A percentile compares a stretch with the other conserved stretches of the same genome.
phyloP scores from a whole-genome alignment of 2,113 vertebrate genomes.

The Origma solitaria region DNA sequence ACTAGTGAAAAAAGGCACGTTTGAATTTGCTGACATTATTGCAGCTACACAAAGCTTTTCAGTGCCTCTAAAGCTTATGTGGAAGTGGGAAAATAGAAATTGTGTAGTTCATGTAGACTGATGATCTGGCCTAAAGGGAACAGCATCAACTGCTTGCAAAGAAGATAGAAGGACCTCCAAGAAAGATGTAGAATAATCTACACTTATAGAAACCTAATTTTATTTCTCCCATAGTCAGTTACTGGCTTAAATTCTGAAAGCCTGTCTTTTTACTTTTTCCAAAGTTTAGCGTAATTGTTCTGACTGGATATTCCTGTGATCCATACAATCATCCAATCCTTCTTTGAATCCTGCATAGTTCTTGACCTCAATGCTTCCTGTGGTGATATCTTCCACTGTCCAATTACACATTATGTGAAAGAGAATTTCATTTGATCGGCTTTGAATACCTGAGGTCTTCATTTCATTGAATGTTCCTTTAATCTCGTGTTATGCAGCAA shows the following conservation, averaged over 20 bases:
- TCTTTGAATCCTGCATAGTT: slow-evolving; percentile 28
- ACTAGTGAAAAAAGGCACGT: neutral
- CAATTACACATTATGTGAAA: slow-evolving; percentile 13
- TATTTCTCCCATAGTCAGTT: neutral
- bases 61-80: neutral
- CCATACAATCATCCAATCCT: neutral
- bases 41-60: neutral
- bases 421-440: slow-evolving; percentile 35
- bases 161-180: neutral
- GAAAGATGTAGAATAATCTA: neutral
- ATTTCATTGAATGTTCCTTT: slow-evolving; percentile 14
- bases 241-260: neutral
- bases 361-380: slow-evolving; percentile 28
- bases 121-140: neutral
- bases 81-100: neutral
- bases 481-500: neutral
- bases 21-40: neutral
- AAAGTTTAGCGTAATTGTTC: slow-evolving; percentile 32
- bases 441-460: slow-evolving; percentile 13
- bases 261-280: neutral
- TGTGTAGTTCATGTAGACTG: neutral
- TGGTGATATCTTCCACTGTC: neutral
- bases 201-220: neutral
- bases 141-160: neutral
- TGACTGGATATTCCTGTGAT: slow-evolving; percentile 15